Evolutionary conservation across 64 coral and sea anemone genomes (phyloP).

Genomic region (Montipora efflorescens): DNA sequence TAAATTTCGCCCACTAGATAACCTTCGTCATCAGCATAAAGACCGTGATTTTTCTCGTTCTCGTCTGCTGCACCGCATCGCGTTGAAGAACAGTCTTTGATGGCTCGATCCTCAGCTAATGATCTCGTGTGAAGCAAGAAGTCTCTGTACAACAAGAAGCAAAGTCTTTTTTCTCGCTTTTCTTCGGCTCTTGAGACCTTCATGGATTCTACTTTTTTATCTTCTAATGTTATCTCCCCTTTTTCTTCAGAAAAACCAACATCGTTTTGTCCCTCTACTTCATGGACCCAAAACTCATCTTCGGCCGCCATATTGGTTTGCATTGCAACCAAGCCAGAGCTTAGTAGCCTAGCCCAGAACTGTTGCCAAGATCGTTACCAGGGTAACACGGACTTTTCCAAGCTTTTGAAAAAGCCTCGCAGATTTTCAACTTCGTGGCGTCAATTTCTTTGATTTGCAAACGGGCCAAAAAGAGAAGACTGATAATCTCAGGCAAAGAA

Average conservation of each 20-base stretch:
- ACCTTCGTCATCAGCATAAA: conserved; percentile 25
- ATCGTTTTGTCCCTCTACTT: neutral
- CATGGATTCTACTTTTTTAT: neutral
- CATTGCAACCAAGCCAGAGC: conserved; percentile 14
- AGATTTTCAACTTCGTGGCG: neutral
- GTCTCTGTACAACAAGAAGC: neutral
- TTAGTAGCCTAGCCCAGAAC: conserved; percentile 10
- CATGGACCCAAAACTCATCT: neutral
- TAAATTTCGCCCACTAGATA: conserved; percentile 23
- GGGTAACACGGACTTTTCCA: conserved; percentile 30
- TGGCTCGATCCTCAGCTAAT: neutral
- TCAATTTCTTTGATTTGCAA: neutral
- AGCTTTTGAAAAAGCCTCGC: neutral
- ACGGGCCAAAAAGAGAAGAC: neutral
- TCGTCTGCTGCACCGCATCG: neutral
- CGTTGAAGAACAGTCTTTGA: neutral
- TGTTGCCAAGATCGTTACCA: conserved; percentile 14
- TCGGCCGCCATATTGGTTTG: conserved; percentile 13
- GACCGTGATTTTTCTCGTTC: neutral
- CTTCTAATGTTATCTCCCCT: neutral
- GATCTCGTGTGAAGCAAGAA: conserved; percentile 8
- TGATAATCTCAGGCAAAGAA: neutral
- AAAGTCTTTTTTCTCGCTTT: neutral
- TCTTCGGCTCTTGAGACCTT: neutral
- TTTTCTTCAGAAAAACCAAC: neutral